Conservation (phyloP, 2,797 vertebrate species). For the Sus cebifrons region DNA sequence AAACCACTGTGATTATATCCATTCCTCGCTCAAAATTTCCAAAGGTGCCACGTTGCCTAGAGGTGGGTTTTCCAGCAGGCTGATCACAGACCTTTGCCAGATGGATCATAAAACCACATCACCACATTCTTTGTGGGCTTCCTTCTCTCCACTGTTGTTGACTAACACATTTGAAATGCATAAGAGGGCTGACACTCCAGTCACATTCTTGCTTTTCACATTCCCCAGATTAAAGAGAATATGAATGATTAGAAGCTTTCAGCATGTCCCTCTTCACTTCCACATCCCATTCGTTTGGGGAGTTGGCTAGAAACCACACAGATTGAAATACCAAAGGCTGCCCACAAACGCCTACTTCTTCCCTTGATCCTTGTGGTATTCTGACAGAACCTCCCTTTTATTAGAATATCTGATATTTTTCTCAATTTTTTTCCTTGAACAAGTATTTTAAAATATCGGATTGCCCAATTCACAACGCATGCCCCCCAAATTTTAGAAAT, state of each 20-base stretch:
- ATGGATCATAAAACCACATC: conserved; percentile 78
- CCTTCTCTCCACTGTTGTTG: conserved; percentile 64
- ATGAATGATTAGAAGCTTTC: conserved; percentile 73
- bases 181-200: conserved; percentile 67
- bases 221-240: conserved; percentile 81
- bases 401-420: conserved; percentile 73
- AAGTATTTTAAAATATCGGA: conserved; percentile 64
- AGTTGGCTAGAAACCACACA: conserved; percentile 77
- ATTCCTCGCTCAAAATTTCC: conserved; percentile 56
- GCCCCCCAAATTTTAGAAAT: conserved; percentile 19
- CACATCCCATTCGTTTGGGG: conserved; percentile 51
- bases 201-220: conserved; percentile 79
- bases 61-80: conserved; percentile 78
- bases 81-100: conserved; percentile 82
- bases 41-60: conserved; percentile 39
- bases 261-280: conserved; percentile 26
- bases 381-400: conserved; percentile 78
- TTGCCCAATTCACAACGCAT: conserved; percentile 14
- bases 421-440: conserved; percentile 36
- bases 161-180: conserved; percentile 79
- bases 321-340: conserved; percentile 66
- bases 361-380: conserved; percentile 75
- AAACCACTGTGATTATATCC: conserved; percentile 80
- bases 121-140: conserved; percentile 62
- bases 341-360: conserved; percentile 67